phyloP scores from a whole-genome alignment of 2,797 vertebrate species.

The Cercopithecus neglectus region DNA sequence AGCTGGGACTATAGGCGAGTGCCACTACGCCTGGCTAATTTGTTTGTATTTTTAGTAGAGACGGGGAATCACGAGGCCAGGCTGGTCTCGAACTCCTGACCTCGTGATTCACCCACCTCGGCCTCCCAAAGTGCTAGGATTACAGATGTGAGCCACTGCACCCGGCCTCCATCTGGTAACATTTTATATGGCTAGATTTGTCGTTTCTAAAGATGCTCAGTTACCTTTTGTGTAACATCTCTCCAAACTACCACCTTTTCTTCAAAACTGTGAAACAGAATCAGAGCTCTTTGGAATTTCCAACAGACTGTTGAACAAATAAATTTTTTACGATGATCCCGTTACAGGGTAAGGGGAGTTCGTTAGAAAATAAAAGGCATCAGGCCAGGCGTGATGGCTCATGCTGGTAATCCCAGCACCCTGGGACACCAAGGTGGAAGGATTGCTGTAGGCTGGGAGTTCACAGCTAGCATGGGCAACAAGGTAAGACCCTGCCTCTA shows the following conservation, averaged over 20 bases:
- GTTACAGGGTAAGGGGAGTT: background rate
- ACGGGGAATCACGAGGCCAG: too few relatives aligned
- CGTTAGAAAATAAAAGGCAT: background rate
- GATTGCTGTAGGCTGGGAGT: background rate
- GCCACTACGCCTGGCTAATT: too few relatives aligned
- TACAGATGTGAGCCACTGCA: too few relatives aligned
- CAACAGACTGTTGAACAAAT: background rate
- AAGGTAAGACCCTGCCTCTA: background rate
- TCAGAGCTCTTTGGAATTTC: background rate
- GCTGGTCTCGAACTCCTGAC: too few relatives aligned
- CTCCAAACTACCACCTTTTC: background rate
- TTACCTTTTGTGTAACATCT: background rate
- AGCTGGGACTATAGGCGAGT: too few relatives aligned
- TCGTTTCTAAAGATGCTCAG: background rate
- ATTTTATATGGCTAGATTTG: background rate
- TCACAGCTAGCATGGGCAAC: background rate
- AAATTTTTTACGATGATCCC: background rate
- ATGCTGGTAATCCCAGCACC: background rate
- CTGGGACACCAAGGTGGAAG: background rate
- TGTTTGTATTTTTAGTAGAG: too few relatives aligned
- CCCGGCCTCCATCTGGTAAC: background rate
- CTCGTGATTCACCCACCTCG: rapidly evolving
- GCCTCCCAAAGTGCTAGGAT: too few relatives aligned
- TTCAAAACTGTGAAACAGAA: background rate
- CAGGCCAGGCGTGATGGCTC: background rate